Conservation (phyloP, 2,888 invertebrate genomes). For the Cerastis leucographa region DNA sequence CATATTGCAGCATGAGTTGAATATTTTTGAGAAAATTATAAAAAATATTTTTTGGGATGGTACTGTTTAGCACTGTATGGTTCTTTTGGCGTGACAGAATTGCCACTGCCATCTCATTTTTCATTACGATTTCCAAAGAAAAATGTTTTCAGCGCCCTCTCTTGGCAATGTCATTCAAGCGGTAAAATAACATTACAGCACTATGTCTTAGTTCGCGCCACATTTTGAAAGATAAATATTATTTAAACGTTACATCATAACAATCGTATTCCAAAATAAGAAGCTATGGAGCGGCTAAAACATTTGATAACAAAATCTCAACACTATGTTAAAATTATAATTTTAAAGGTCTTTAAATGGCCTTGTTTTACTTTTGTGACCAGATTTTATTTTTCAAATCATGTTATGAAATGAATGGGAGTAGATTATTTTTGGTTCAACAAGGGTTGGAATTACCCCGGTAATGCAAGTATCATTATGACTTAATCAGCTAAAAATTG, state of each 20-base stretch:
- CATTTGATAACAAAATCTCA: slow-evolving; percentile 47
- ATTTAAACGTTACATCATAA: slow-evolving; percentile 14
- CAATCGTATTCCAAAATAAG: slow-evolving; percentile 35
- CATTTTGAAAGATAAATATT: slow-evolving; percentile 10
- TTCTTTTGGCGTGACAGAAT: background rate
- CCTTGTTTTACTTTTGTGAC: slow-evolving; percentile 44
- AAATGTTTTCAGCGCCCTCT: background rate
- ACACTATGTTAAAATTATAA: slow-evolving; percentile 38
- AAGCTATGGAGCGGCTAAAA: slow-evolving; percentile 60
- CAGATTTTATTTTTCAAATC: background rate
- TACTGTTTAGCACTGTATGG: background rate
- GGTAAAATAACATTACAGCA: background rate
- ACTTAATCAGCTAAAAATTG: background rate
- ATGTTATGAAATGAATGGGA: background rate
- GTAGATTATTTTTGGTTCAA: background rate
- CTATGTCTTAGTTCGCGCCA: slow-evolving; percentile 51
- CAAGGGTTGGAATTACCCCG: background rate
- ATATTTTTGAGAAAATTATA: background rate
- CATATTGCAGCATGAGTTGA: background rate
- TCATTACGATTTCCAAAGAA: background rate
- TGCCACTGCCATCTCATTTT: background rate
- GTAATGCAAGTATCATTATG: background rate
- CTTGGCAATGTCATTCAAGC: background rate
- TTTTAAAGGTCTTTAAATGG: slow-evolving; percentile 4
- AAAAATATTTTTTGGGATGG: background rate